Evolutionary conservation across 35 echinoderm and acorn worm species (phyloP).

Genomic region (Heliocidaris tuberculata): DNA sequence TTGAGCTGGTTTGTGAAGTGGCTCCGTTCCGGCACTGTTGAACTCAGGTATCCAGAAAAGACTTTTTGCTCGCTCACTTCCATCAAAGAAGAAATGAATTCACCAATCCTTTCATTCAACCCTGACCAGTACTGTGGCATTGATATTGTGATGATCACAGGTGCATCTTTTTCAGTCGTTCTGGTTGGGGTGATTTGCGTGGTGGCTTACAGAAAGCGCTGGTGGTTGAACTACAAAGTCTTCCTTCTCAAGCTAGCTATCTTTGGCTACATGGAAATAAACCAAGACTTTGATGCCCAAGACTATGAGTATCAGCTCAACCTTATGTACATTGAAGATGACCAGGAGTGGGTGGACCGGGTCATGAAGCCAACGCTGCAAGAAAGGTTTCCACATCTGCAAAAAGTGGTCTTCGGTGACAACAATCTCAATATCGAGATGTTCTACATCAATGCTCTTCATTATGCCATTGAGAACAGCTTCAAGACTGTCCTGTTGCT

Average conservation of each 20-base stretch:
- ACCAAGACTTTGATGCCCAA: not conserved
- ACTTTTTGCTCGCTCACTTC: not conserved
- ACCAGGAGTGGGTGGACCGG: not conserved
- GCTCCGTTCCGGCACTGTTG: not conserved
- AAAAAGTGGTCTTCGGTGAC: not conserved
- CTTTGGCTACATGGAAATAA: not conserved
- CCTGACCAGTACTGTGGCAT: not conserved
- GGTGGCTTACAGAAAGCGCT: not conserved
- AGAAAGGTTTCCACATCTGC: constrained; percentile 15
- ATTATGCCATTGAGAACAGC: not conserved
- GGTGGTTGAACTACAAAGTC: constrained; percentile 32
- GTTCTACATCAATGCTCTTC: constrained; percentile 28
- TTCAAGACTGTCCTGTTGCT: constrained; percentile 22
- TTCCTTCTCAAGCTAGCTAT: constrained; percentile 15
- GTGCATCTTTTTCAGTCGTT: not conserved
- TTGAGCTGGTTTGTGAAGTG: constrained; percentile 1
- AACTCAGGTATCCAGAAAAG: not conserved
- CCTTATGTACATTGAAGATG: not conserved
- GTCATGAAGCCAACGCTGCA: not conserved
- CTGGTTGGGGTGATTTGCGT: not conserved
- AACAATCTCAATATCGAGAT: not conserved
- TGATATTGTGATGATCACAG: not conserved
- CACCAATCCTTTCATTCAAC: not conserved
- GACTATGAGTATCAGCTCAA: constrained; percentile 24
- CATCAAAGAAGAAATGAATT: not conserved